Base-by-base conservation (phyloP, 2,888 invertebrate genomes). In the Microplitis deprimator region DNA sequence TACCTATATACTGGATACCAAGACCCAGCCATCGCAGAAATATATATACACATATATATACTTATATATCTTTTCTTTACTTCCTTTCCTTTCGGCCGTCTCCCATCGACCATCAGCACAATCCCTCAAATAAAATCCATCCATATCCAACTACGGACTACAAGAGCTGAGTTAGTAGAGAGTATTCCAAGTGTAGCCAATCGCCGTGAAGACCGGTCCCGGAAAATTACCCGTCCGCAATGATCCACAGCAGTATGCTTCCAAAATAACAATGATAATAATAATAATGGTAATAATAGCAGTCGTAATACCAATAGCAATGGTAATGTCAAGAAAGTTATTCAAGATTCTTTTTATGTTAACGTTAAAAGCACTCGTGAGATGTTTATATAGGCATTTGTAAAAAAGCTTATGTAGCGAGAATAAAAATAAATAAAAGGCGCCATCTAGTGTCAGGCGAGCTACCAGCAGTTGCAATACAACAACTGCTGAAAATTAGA, bases 171-270 rank as follows among this genome's bases (percentile, higher is more conserved):
- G 29, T 29, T 29, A 29, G 29, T 29, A 29, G 29, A 29, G 29
- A 29, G 70, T 72, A 82, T 83, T 78, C 75, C 75, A 29, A 29
- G 50, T 79, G 80, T 76, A 80, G 79, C 81, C 84, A 82, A 81
- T 82, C 82, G 79, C 75, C 79, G 75, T 78, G 79, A 81, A 82
- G 84, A 85, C 84, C 83, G 85, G 84, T 85, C 84, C 82, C 84
- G 86, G 85, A 86, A 86, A 87, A 86, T 85, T 86, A 84, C 84
- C 76, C 78, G 78, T 74, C 75, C 75, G 8, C 40, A 59, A 75
- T 75, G 61, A 68, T 61, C 68, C 50, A 68, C 6, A 50, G 50
- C 13, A 50, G 13, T 50, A 20, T 8, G 20, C 10, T 64, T 64
- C 8, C 50, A 50, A 50, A 50, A 50, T 50, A 50, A 50, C 50